Base-by-base conservation (phyloP, 2,113 vertebrate species). In the Aphyosemion australe region DNA sequence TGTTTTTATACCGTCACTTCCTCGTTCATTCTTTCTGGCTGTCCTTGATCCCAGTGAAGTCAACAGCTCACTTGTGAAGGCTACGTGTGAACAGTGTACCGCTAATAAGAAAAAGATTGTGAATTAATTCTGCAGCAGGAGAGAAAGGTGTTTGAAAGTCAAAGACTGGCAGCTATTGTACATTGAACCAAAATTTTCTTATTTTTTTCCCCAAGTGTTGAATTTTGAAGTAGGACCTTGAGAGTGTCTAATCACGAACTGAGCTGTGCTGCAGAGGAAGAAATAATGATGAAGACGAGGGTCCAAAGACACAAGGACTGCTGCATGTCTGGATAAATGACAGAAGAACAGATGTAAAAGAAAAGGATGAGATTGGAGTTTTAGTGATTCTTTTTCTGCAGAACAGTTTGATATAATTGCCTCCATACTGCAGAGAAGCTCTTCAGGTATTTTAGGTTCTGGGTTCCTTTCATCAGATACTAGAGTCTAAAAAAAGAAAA, bases 361-460 rank as follows among this genome's bases (percentile, higher is more conserved):
- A 57, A 45, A 42, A 71, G 75, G 50, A 60, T 12, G 64, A 56
- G 54, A 62, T n/a, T 68, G 76, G 75, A 84, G 76, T 84, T 87
- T 79, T 61, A 50, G 75, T 82, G 78, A 85, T 90, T 90, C 61
- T 81, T 73, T 80, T 76, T 48, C 84, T 60, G 55, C 72, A 85
- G 84, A 90, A 80, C 74, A 56, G 74, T 82, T 86, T 83, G 60
- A 78, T 72, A 57, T 87, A 92, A 92, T 90, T 80, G 80, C 65
- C 74, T 88, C 84, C 88, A 88, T 79, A 83, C 90, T 26, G 90
- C 72, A 79, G 55, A 83, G 74, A 49, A 74, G 61, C 75, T 78
- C 74, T 85, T 47, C 58, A 83, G 80, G 80, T 78, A 63, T 58
- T 59, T 69, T 66, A 58, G 45, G 45, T 50, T 37, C 48, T 49